Base-by-base conservation (phyloP, 2,113 vertebrate genomes). In the Herpailurus yagouaroundi region DNA sequence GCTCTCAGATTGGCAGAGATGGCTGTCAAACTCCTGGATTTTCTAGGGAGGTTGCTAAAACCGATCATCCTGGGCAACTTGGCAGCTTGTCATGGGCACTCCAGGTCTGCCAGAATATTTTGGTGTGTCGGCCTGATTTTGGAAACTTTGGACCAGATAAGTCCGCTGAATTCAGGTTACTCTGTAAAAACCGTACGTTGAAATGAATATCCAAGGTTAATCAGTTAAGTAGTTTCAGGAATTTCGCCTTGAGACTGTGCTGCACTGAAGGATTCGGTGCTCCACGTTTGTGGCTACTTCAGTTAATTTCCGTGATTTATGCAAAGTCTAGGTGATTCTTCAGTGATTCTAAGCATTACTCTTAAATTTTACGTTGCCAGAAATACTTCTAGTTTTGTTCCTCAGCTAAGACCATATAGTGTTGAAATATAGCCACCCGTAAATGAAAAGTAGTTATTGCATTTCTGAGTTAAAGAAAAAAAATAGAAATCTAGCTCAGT, bases 281-380 rank as follows among this genome's bases (percentile, higher is more conserved):
- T 57, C 1, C 91, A 55, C 1, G 4, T 73, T 87, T 66, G 31
- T 60, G 33, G 50, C 57, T 68, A 50, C 11, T 36, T 45, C 36
- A 94, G 25, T 63, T 93, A 23, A 36, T 84, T 91, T 76, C 52
- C 91, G 81, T 86, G 80, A 95, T 85, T 89, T 87, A 27, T 73
- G 73, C 48, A 66, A 74, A 92, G 21, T 57, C 52, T 77, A 27
- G 7, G 41, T 97, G 80, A 69, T 80, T 79, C 38, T 84, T 84
- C 21, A 55, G 0, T 69, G 64, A 66, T 86, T 84, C 33, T 6
- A 66, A 60, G 16, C 48, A 52, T 90, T 76, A 81, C 76, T 97
- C 96, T 50, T 1, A 79, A 92, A 60, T 69, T 31, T 90, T 84
- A 13, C 27, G 19, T 95, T 91, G 27, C 14, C 45, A 82, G 60